Evolutionary conservation across 2,797 vertebrate genomes (phyloP).

Genomic region (Borostomias antarcticus): DNA sequence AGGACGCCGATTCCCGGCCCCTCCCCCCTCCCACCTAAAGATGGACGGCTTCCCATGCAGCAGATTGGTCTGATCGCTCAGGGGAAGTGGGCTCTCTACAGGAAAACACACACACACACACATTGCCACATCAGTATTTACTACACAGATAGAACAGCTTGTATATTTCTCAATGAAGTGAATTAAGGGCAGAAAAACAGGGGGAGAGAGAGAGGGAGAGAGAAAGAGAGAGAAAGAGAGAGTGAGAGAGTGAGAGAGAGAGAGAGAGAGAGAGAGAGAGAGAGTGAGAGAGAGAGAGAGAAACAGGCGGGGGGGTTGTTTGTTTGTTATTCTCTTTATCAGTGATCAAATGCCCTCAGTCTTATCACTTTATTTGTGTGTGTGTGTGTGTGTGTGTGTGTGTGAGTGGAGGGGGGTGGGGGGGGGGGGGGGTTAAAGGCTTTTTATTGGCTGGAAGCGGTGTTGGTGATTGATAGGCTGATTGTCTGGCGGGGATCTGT

Average conservation of each 20-base stretch:
- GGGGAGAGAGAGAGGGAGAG: not conserved
- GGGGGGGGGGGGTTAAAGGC: not conserved
- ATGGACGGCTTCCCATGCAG: slow-evolving; percentile 64
- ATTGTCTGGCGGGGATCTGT: not conserved
- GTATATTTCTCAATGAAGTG: slow-evolving; percentile 45
- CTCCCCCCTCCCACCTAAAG: slow-evolving; percentile 50
- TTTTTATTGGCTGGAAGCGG: not conserved
- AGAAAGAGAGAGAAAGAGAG: slow-evolving; percentile 1
- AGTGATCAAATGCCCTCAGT: not conserved
- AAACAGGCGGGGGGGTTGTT: not conserved
- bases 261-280: slow-evolving; percentile 30
- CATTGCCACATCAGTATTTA: slow-evolving; percentile 50
- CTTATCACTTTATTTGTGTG: too few species aligned
- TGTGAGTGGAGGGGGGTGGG: not conserved
- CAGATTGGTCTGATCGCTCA: slow-evolving; percentile 72
- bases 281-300: not conserved
- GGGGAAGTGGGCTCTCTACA: too few species aligned
- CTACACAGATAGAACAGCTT: slow-evolving; percentile 31
- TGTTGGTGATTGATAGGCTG: not conserved
- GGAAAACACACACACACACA: slow-evolving; percentile 21
- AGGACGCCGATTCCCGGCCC: slow-evolving; percentile 36
- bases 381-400: too few species aligned
- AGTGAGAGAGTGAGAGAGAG: not conserved
- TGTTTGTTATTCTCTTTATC: too few species aligned
- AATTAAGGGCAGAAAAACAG: not conserved